Conservation (phyloP, 1,140 invertebrate species). For the Bombus waltoni region DNA sequence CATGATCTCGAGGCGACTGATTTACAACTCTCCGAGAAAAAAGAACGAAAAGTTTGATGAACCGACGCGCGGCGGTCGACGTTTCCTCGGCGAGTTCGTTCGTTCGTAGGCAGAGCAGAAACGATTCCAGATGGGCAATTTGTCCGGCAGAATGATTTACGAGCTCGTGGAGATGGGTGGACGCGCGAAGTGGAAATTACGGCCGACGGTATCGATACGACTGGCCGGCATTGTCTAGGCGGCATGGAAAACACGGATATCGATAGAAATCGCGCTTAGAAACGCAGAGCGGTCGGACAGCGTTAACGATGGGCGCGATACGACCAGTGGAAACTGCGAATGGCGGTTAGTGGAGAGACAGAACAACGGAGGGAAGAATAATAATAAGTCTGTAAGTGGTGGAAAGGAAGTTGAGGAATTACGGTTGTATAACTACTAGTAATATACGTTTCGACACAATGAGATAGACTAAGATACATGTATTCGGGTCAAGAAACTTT, state of each 20-base stretch:
- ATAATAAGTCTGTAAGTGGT: neutral
- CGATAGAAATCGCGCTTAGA: constrained; percentile 44
- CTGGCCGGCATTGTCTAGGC: constrained; percentile 21
- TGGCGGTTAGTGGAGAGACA: neutral
- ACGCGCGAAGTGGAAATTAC: constrained; percentile 39
- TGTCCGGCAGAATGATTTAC: constrained; percentile 48
- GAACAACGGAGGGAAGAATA: neutral
- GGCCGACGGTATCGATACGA: constrained; percentile 41
- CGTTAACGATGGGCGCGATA: constrained; percentile 31
- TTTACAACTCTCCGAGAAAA: neutral
- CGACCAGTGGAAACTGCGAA: constrained; percentile 3
- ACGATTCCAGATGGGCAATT: constrained; percentile 47
- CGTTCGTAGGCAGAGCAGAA: neutral
- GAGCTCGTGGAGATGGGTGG: constrained; percentile 10
- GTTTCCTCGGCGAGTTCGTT: neutral
- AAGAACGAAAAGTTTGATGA: neutral
- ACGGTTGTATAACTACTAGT: neutral
- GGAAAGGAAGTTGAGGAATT: neutral
- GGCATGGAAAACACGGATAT: constrained; percentile 38
- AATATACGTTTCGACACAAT: neutral
- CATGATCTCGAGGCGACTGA: neutral
- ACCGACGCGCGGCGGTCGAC: neutral
- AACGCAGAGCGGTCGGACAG: neutral
- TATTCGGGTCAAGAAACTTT: neutral
- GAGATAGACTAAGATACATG: neutral